Base-by-base conservation (phyloP, 1,140 invertebrate species). In the Holcopasites calliopsidis region DNA sequence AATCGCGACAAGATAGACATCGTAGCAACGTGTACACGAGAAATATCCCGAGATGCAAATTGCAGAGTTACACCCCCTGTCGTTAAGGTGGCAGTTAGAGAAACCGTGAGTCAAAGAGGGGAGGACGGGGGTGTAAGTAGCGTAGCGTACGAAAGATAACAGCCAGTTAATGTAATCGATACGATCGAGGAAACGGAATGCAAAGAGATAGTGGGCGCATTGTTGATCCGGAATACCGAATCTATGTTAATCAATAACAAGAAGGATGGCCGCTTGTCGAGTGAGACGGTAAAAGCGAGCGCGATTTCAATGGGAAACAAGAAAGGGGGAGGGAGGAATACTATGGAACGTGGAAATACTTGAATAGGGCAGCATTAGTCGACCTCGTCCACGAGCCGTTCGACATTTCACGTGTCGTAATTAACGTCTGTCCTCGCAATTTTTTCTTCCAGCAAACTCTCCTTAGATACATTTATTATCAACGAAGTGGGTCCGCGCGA, bases 231-330 rank as follows among this genome's bases (percentile, higher is more conserved):
- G 74, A 82, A 81, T 82, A 81, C 80, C 79, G 74, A 81, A 82
- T n/a, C n/a, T 81, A 77, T 79, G 73, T 82, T 82, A 81, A 82
- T 82, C 80, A 82, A 81, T 81, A 82, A 82, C 54, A 76, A 77
- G 62, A 73, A 44, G 42, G 52, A 57, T 52, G 62, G 18, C 69
- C 77, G 73, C 26, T 76, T 65, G 78, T 73, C 62, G 65, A 71
- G 61, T 81, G 77, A 73, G 81, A 77, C 54, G 42, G 23, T 44
- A 72, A 66, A 75, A 26, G 40, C 54, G 80, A 81, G 49, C 47
- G 23, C 40, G 26, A 50, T 69, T 77, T 82, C 79, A 77, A 82
- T 69, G 76, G 64, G 69, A 31, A 31, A 21, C 0, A 44, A 58
- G 44, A 62, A 28, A 23, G 49, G 47, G 44, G 16, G 42, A 65